Conservation (phyloP, 2,113 vertebrate species). For the Noctilio leporinus region DNA sequence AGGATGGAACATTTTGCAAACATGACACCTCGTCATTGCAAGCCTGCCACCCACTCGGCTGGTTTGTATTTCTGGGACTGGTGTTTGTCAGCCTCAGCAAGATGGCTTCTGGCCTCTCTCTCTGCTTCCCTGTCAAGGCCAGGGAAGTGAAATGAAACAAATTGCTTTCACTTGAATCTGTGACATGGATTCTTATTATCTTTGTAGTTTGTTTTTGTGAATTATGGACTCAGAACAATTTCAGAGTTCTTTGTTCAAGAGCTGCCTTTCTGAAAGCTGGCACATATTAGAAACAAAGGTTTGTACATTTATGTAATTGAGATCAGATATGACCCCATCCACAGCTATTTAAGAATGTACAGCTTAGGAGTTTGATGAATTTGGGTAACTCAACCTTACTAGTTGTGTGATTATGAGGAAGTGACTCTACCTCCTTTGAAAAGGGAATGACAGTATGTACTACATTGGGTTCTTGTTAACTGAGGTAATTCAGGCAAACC, state of each 20-base stretch:
- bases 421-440: background rate
- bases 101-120: background rate
- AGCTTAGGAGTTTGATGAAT: background rate
- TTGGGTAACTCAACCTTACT: background rate
- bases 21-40: background rate
- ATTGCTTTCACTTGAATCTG: background rate
- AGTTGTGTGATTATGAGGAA: background rate
- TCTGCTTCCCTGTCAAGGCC: background rate
- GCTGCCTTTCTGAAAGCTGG: background rate
- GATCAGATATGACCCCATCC: background rate
- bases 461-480: background rate
- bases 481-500: background rate
- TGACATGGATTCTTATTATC: background rate
- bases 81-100: background rate
- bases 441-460: background rate
- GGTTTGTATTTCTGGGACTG: background rate
- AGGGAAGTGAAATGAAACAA: background rate
- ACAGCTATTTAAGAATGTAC: background rate
- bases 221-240: background rate
- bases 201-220: background rate
- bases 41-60: background rate
- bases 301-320: background rate
- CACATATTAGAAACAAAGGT: background rate
- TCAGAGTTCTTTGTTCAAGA: background rate
- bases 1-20: slow-evolving; percentile 19